Base-by-base conservation (phyloP, 2,113 vertebrate species). In the Prionailurus viverrinus region DNA sequence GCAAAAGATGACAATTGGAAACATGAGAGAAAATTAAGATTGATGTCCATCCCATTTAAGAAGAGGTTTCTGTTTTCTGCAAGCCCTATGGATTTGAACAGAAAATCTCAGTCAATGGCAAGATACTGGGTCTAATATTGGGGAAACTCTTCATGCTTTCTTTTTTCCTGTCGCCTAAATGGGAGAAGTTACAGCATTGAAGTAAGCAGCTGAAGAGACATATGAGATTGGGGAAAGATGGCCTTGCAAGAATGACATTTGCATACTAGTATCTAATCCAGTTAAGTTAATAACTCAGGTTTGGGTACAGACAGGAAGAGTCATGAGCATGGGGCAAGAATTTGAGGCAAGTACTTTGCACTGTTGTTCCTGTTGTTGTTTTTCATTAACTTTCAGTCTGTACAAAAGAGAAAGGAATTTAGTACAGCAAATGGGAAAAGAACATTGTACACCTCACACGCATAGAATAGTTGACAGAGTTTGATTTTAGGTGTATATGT, bases 401-500 rank as follows among this genome's bases (percentile, higher is more conserved):
- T 27, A 82, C 39, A 63, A 69, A 89, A 55, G 15, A 74, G 25
- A 95, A 94, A 71, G 12, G 3, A 89, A 58, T 86, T 81, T 63
- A 16, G 39, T 55, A 36, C 51, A 91, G 7, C 4, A 36, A 61
- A 61, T 10, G 19, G 83, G 29, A 71, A 53, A 25, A 93, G 55
- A 91, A 78, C 10, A 41, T 13, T 69, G 19, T 18, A 39, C 3
- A 63, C 33, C 25, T 65, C 80, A 29, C 33, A 61, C 63, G 74
- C n/a, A 86, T 18, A 48, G 83, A 92, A 55, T 76, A 95, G 79
- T 73, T 90, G 73, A 31, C 45, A 90, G 76, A 90, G 80, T 98
- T 96, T 97, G 88, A 97, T 97, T 96, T 92, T 94, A 92, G 74
- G 63, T 71, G 21, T 83, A 80, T 61, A 66, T 36, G 21, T 85